Base-by-base conservation (phyloP, 2,113 vertebrate genomes). In the Myocastor coypus region DNA sequence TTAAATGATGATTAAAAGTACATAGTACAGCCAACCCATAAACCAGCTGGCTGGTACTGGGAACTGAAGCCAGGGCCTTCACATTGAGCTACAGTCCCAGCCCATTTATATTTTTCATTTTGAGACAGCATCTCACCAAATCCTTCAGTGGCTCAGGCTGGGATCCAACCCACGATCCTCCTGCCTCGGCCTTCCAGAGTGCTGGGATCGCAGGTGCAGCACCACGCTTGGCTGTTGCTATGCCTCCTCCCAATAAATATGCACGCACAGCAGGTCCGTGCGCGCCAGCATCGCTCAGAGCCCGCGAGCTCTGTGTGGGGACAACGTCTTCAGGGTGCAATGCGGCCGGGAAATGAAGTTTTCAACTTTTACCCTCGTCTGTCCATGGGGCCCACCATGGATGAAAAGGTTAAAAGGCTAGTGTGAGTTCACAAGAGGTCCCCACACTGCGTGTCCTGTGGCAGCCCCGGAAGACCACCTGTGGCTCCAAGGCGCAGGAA, bases 241-340 rank as follows among this genome's bases (percentile, higher is more conserved):
- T 1, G 19, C 17, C 26, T 55, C 22, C 22, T 14, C 1, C 17
- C 1, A 17, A 26, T 8, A 63, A 63, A 63, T 63, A 28, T 26
- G 46, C 3, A 4, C 34, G 46, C 3, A 4, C 34, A 55, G 24
- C 14, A 17, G 34, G 61, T 1, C 28, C 1, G 0, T 19, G 26
- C 16, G 22, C 61, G 30, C 63, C 19, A 24, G 83, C 63, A 7
- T 68, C 42, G 1, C 42, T 3, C 42, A 20, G n/a, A 26, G 24
- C 32, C 46, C 0, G 14, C 10, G 77, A 80, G 19, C 20, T 7
- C 32, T 4, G 1, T 42, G 26, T 14, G 42, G 37, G 4, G 3
- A 9, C 6, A 30, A 24, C 19, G 7, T 22, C 7, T 22, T 37
- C 68, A 71, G 68, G 19, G 68, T 16, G 7, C 1, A 22, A 42